Percentiles rank a stretch among this genome's conserved stretches.
Evolutionary conservation across 2,797 vertebrate species (phyloP).

Genomic region (Pitangus sulphuratus): DNA sequence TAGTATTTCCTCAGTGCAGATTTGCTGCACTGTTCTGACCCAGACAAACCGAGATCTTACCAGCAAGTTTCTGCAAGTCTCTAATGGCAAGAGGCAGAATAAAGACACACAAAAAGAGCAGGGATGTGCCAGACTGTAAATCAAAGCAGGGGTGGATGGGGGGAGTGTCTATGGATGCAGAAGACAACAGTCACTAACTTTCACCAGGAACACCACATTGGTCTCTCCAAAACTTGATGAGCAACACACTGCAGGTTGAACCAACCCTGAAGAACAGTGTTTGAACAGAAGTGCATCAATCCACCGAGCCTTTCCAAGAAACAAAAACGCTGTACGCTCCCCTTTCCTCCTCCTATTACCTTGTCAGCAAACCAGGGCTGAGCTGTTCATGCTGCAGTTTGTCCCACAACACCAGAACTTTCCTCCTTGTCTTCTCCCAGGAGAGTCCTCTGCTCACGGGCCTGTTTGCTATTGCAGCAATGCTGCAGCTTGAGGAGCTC

Average conservation of each 20-base stretch:
- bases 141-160: fast-evolving
- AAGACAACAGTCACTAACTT: neutral
- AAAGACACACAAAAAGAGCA: neutral
- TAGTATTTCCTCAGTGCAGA: neutral
- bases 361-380: fast-evolving
- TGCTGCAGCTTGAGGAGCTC: neutral
- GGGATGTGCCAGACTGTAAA: neutral
- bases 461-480: neutral
- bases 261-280: neutral
- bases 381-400: neutral
- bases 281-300: neutral
- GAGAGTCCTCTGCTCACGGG: neutral
- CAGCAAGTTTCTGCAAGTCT: neutral
- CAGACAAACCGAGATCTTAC: neutral
- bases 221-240: neutral
- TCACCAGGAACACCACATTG: neutral
- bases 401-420: neutral
- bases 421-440: neutral
- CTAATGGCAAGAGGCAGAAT: neutral
- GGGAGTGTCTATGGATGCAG: fast-evolving
- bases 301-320: neutral
- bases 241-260: neutral
- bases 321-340: fast-evolving
- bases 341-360: neutral
- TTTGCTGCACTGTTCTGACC: neutral